Conservation (phyloP, 2,888 invertebrate genomes). For the Rhopalosiphum nymphaeae region DNA sequence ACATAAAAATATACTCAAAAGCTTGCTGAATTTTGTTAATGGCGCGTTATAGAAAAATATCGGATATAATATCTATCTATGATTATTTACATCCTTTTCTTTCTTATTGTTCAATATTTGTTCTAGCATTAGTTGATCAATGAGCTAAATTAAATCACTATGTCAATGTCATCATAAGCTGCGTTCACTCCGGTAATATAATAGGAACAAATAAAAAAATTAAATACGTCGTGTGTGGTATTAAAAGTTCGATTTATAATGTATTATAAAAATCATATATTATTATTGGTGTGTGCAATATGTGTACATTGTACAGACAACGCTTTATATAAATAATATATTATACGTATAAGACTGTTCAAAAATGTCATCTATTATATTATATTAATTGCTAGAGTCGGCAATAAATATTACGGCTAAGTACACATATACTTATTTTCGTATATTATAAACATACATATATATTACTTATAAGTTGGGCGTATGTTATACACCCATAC, state of each 20-base stretch:
- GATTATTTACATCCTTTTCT: background rate
- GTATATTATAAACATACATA: too few species aligned
- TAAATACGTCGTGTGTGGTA: background rate
- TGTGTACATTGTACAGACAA: background rate
- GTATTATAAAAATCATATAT: background rate
- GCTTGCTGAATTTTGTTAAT: background rate
- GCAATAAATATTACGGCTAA: too few species aligned
- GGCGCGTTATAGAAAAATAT: background rate
- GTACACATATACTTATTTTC: too few species aligned
- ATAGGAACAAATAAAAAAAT: background rate
- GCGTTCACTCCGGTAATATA: background rate
- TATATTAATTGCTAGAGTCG: too few species aligned
- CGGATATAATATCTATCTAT: background rate
- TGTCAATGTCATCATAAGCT: background rate
- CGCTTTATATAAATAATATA: background rate
- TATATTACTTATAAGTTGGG: too few species aligned
- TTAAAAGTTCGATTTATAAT: background rate
- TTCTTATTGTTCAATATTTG: background rate
- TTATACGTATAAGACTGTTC: background rate
- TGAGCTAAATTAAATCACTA: background rate
- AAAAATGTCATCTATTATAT: too few species aligned
- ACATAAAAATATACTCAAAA: background rate
- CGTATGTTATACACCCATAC: too few species aligned
- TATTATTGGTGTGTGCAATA: background rate
- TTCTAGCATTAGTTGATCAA: background rate